Evolutionary conservation across 2,797 vertebrate species (phyloP), one percentile per base, ranked within the genome.

Genomic region (Parotocinclus haroldoi): DNA sequence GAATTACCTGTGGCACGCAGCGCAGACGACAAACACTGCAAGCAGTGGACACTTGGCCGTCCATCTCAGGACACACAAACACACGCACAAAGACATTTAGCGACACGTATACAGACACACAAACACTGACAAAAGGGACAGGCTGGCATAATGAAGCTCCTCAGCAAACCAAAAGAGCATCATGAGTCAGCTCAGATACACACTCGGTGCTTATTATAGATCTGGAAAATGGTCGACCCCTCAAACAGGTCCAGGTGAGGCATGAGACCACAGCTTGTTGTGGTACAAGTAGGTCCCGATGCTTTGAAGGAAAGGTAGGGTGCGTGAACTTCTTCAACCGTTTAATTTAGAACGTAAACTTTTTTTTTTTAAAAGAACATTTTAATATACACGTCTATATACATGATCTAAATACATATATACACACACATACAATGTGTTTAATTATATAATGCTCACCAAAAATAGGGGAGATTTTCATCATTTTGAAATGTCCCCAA

Each of bases 11-110:
- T 89, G 84, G 83, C 84, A 84, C 77, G 61, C 44, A 72, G 76
- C 72, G 80, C 82, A 82, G 88, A 83, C 82, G 83, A 82, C 85
- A 83, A 82, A 83, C 84, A 84, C 86, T 78, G 77, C 84, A 88
- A 89, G 85, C 89, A 81, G 84, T 72, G 74, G 85, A 88, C 82
- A 82, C 81, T 82, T 83, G 84, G 77, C 55, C 38, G 79, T 82
- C 78, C 83, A 69, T 86, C 89, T 90, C 88, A 84, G 85, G 70
- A 76, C 80, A 82, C 71, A 80, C 63, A 76, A 56, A 63, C 55
- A 68, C 50, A 68, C 61, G 57, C 55, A 62, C 37, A 69, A 54
- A 55, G 13, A 57, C 66, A 58, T 49, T 61, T 16, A 57, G 59
- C 60, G 40, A 71, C 58, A 71, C 39, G 66, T 54, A 63, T 38